Evolutionary conservation across 2,888 invertebrate species (phyloP).

Genomic region (Petrolisthes manimaculis): DNA sequence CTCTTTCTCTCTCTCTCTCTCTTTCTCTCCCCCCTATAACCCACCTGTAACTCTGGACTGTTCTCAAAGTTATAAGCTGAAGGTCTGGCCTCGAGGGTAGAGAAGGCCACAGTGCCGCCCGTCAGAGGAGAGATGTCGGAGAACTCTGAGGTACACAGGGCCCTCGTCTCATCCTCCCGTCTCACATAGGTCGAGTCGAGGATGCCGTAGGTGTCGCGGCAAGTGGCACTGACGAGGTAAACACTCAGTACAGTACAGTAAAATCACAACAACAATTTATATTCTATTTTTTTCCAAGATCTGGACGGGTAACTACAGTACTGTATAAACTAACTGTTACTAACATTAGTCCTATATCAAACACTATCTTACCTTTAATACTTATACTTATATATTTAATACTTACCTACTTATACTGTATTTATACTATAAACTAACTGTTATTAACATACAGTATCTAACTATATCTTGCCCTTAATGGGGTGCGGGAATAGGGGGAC

Average conservation of each 20-base stretch:
- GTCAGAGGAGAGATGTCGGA: conserved; percentile 96
- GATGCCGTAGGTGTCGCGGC: conserved; percentile 89
- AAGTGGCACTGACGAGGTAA: conserved; percentile 81
- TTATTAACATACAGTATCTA: not conserved
- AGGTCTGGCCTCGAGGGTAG: conserved; percentile 93
- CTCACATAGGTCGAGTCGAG: conserved; percentile 82
- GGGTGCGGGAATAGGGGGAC: too few species aligned
- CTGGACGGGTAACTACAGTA: too few species aligned
- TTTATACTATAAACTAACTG: not conserved
- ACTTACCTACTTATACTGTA: too few species aligned
- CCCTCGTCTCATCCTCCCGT: conserved; percentile 87
- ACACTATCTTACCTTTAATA: too few species aligned
- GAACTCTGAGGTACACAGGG: conserved; percentile 98
- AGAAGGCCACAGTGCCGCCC: conserved; percentile 94
- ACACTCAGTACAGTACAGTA: not conserved
- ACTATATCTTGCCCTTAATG: conserved; percentile 1
- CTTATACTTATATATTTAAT: too few species aligned
- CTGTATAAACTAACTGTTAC: too few species aligned
- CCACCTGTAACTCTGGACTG: conserved; percentile 86
- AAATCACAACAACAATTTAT: too few species aligned
- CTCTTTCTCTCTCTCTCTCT: not conserved
- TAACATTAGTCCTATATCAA: too few species aligned
- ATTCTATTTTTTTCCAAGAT: too few species aligned
- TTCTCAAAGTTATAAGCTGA: conserved; percentile 92
- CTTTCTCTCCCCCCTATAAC: not conserved